Percentiles rank a stretch among this genome's conserved stretches.
phyloP scores from a whole-genome alignment of 1,140 invertebrate genomes.

The Aricia agestis region DNA sequence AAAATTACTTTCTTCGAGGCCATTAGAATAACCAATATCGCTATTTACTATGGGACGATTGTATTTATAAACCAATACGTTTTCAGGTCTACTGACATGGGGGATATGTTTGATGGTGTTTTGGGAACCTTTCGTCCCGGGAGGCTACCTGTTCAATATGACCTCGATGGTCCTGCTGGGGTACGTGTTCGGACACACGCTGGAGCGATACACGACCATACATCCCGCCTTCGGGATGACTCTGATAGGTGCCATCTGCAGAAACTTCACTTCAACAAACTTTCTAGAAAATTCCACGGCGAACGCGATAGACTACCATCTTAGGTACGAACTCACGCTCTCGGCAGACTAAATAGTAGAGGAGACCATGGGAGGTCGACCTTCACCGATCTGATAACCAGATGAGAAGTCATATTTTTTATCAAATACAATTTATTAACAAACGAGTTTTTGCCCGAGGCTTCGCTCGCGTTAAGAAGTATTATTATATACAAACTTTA shows the following conservation, averaged over 20 bases:
- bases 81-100: slow-evolving; percentile 82
- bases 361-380: no score
- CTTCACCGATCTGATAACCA: no score
- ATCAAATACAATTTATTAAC: no score
- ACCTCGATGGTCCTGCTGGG: slow-evolving; percentile 83
- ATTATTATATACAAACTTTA: no score
- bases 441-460: no score
- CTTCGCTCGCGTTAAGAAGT: no score
- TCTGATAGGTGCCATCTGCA: slow-evolving; percentile 84
- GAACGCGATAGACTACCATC: slow-evolving; percentile 79
- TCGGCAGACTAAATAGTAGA: not conserved
- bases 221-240: slow-evolving; percentile 92
- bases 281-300: slow-evolving; percentile 79
- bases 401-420: no score
- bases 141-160: slow-evolving; percentile 86
- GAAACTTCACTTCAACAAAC: slow-evolving; percentile 82
- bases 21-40: no score
- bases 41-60: no score
- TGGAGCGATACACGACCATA: slow-evolving; percentile 82
- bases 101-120: slow-evolving; percentile 84
- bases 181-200: slow-evolving; percentile 86
- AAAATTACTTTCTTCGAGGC: no score
- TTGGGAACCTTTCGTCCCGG: slow-evolving; percentile 81
- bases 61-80: not conserved
- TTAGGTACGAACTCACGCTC: slow-evolving; percentile 44